A percentile compares a stretch with the other conserved stretches of the same genome.
Evolutionary conservation across 2,888 invertebrate genomes (phyloP).

Genomic region (Meganola albula): DNA sequence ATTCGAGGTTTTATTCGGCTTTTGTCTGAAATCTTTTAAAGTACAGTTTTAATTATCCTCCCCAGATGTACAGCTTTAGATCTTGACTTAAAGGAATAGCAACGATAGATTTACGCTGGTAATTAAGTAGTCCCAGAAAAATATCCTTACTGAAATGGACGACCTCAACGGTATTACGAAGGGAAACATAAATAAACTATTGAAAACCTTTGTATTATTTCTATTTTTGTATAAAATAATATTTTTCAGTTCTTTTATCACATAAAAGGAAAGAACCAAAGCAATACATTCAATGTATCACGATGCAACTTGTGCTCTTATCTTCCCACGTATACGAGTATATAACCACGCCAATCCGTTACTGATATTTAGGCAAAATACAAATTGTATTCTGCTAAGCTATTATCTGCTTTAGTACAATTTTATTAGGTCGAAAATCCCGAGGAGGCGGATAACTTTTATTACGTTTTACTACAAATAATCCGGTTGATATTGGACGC

Average conservation of each 20-base stretch:
- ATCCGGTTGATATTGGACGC: conserved; percentile 75
- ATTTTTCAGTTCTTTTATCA: conserved; percentile 24
- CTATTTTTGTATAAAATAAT: conserved; percentile 29
- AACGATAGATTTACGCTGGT: no score
- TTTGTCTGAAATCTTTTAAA: no score
- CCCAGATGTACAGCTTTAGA: no score
- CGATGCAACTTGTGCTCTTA: conserved; percentile 61
- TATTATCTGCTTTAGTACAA: conserved; percentile 40
- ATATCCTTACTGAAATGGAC: no score
- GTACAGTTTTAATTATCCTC: no score
- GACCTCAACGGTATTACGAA: no score
- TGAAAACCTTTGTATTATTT: no score
- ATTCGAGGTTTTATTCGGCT: no score
- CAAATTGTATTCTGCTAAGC: conserved; percentile 47
- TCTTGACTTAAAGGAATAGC: no score
- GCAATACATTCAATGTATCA: conserved; percentile 70
- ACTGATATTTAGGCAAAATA: conserved; percentile 75
- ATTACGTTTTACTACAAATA: conserved; percentile 65
- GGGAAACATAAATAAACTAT: no score
- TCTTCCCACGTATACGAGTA: conserved; percentile 66
- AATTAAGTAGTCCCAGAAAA: no score
- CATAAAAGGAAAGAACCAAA: conserved; percentile 51
- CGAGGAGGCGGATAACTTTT: conserved; percentile 36
- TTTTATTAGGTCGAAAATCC: conserved; percentile 39
- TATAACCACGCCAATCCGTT: conserved; percentile 71